Base-by-base conservation (phyloP, 2,888 invertebrate species). In the Monochamus alternatus region DNA sequence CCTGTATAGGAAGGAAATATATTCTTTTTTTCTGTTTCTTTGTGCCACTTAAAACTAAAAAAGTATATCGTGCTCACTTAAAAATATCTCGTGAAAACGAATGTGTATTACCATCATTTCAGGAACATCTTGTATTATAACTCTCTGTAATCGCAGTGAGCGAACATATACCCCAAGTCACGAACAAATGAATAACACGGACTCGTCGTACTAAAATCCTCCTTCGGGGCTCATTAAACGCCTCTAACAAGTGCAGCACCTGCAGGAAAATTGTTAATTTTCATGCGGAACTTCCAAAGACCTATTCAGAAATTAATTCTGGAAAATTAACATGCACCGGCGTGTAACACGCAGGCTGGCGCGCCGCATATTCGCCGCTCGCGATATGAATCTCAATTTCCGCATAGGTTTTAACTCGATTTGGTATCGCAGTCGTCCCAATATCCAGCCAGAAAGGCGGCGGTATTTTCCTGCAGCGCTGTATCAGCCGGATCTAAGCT, bases 361-460 rank as follows among this genome's bases (percentile, higher is more conserved):
- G 69, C 69, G 14, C 64, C 5, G 14, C 38, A 52, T 67, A 67
- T 52, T 67, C 66, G 55, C 8, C 8, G 65, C 43, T 62, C 52
- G 68, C 75, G 80, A 62, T 80, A 74, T 70, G 74, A 77, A 79
- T 77, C 70, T 69, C 77, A 75, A 79, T 79, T 76, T 79, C 76
- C 79, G 51, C 52, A 22, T 12, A 47, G 69, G 52, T 78, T 73
- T 75, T 67, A 78, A 78, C 71, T 76, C 77, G 66, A 79, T 77
- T 79, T 74, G 44, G 51, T 68, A 62, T 68, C 43, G n/a, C 43
- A 14, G 43, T 43, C n/a, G 12, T n/a, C 38, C 62, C 62, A 63
- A 63, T 63, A 63, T 63, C 62, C n/a, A 63, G 43, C 9, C 43
- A 43, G 62, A 63, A 63, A 63, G 38, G 38, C 43, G 14, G 43